Evolutionary conservation across 2,888 invertebrate species (phyloP).

Genomic region (Idaea straminata): DNA sequence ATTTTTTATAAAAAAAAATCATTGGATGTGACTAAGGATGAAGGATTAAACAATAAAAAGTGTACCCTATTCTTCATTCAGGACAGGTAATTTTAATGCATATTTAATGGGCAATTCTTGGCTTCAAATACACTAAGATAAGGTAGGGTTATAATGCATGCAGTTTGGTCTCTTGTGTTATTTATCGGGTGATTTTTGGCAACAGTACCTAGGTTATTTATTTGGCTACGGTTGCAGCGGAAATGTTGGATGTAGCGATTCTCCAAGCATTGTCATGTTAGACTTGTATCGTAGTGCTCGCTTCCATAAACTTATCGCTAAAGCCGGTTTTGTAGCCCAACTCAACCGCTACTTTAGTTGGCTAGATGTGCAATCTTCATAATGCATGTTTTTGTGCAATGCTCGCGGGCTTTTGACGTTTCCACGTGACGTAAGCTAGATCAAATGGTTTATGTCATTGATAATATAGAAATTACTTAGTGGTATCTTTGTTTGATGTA

Average conservation of each 20-base stretch:
- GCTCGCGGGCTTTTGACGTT: conserved; percentile 43
- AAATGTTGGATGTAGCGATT: background rate
- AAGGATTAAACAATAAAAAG: conserved; percentile 41
- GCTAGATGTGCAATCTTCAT: conserved; percentile 79
- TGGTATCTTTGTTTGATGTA: conserved; percentile 25
- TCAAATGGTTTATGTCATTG: conserved; percentile 26
- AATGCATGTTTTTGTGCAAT: conserved; percentile 73
- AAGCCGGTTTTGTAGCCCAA: conserved; percentile 17
- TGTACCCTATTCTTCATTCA: conserved; percentile 64
- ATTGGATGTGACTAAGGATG: conserved; percentile 39
- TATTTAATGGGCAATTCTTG: conserved; percentile 79
- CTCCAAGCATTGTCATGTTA: background rate
- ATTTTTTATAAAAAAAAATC: conserved; percentile 18
- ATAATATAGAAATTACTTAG: conserved; percentile 27
- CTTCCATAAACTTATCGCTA: conserved; percentile 16
- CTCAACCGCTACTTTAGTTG: conserved; percentile 63
- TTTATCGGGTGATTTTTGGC: conserved; percentile 80
- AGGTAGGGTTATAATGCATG: conserved; percentile 77
- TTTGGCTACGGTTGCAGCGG: conserved; percentile 13
- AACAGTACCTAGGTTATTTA: conserved; percentile 49
- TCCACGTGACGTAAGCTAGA: conserved; percentile 34
- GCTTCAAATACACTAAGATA: conserved; percentile 80
- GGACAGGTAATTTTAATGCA: conserved; percentile 80
- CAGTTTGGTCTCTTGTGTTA: conserved; percentile 73
- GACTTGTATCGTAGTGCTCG: conserved; percentile 8